Evolutionary conservation across 2,797 vertebrate species (phyloP).

Genomic region (Poecilia picta): DNA sequence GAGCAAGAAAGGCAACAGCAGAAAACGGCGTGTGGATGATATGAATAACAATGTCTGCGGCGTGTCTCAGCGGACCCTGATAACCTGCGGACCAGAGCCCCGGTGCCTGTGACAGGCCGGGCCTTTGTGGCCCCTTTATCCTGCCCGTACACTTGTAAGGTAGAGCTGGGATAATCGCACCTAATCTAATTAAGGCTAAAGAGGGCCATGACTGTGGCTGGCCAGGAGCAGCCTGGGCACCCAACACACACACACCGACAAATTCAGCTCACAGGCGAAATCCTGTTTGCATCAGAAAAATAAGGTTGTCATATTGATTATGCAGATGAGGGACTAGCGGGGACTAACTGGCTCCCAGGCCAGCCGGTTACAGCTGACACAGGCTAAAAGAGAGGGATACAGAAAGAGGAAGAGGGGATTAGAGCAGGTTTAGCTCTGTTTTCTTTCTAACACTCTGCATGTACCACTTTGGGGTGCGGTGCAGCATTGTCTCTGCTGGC

Average conservation of each 20-base stretch:
- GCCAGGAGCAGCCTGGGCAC: constrained; percentile 82
- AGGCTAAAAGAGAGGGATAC: constrained; percentile 74
- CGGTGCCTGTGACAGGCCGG: constrained; percentile 89
- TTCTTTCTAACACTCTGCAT: constrained; percentile 53
- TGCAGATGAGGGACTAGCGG: constrained; percentile 87
- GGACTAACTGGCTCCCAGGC: constrained; percentile 84
- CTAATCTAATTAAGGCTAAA: constrained; percentile 99
- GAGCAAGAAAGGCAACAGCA: constrained; percentile 71
- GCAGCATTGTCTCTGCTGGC: constrained; percentile 22
- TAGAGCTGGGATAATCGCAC: constrained; percentile 97
- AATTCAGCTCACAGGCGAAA: constrained; percentile 90
- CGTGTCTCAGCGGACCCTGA: constrained; percentile 85
- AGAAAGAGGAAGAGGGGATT: constrained; percentile 86
- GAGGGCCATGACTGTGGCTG: constrained; percentile 98
- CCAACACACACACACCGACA: constrained; percentile 47
- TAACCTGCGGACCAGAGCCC: constrained; percentile 89
- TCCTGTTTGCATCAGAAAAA: constrained; percentile 98
- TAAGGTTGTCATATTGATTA: constrained; percentile 99
- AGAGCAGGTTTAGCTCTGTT: constrained; percentile 83
- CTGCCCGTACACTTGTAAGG: constrained; percentile 97
- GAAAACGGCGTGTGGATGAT: constrained; percentile 86
- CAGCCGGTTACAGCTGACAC: constrained; percentile 87
- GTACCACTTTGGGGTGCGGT: constrained; percentile 35
- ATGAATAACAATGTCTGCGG: constrained; percentile 94
- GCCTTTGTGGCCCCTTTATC: constrained; percentile 98